Evolutionary conservation across 2,888 invertebrate species (phyloP).

Genomic region (Caenorhabditis japonica): DNA sequence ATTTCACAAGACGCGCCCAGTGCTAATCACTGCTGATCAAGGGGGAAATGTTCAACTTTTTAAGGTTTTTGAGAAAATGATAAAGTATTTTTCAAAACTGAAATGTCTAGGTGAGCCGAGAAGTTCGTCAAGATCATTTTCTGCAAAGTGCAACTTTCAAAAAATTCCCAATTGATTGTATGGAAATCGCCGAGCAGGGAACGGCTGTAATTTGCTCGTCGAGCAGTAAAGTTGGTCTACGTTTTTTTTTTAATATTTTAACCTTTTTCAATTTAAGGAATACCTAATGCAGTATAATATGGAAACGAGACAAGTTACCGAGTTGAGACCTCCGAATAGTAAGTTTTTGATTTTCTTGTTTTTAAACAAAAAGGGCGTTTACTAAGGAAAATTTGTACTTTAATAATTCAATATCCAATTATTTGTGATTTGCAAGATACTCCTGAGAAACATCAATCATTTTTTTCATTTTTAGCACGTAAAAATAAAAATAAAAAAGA

Average conservation of each 20-base stretch:
- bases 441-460: no score
- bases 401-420: no score
- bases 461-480: no score
- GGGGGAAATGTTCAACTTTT: slow-evolving; percentile 55
- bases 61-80: slow-evolving; percentile 25
- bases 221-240: slow-evolving; percentile 6
- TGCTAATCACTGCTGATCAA: slow-evolving; percentile 47
- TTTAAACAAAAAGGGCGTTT: neutral
- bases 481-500: no score
- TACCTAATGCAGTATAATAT: slow-evolving; percentile 61
- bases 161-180: slow-evolving; percentile 55
- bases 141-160: slow-evolving; percentile 51
- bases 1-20: slow-evolving; percentile 57
- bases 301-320: slow-evolving; percentile 45
- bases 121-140: slow-evolving; percentile 56
- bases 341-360: slow-evolving; percentile 8
- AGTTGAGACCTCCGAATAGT: slow-evolving; percentile 48
- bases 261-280: slow-evolving; percentile 22
- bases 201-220: slow-evolving; percentile 56
- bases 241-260: neutral
- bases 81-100: neutral
- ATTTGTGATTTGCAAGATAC: no score
- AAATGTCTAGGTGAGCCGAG: slow-evolving; percentile 24
- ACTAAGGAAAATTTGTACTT: no score
- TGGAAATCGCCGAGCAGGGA: slow-evolving; percentile 54